Conservation (phyloP, 2,888 invertebrate genomes). For the Acanthosepion pharaonis region DNA sequence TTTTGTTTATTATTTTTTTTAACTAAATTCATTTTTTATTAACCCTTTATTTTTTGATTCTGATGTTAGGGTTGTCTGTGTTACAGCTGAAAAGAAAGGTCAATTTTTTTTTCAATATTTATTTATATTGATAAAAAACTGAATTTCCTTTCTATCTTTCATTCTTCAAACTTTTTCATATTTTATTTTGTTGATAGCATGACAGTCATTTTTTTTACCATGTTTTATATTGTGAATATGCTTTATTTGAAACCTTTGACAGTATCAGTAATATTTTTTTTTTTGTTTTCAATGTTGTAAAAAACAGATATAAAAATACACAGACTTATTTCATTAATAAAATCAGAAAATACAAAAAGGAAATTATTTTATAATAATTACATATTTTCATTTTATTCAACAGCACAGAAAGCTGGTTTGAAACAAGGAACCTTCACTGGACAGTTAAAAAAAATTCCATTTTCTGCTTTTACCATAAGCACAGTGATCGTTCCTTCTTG, state of each 20-base stretch:
- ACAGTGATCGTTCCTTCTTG: not conserved
- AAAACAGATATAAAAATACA: not conserved
- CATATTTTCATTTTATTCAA: too few species aligned
- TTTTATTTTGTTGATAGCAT: not conserved
- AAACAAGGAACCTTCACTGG: not conserved
- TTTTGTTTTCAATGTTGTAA: slow-evolving; percentile 18
- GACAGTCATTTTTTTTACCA: not conserved
- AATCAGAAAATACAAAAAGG: not conserved
- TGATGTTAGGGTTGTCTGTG: not conserved
- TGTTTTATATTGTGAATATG: not conserved
- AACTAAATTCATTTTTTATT: not conserved
- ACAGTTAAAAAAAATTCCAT: not conserved
- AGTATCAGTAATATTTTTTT: not conserved
- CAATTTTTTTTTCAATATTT: not conserved
- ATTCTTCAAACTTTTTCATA: not conserved
- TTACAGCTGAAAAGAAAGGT: not conserved
- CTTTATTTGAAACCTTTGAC: slow-evolving; percentile 17
- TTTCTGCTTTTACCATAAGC: not conserved
- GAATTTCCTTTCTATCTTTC: not conserved
- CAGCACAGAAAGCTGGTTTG: too few species aligned
- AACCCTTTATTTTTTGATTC: not conserved
- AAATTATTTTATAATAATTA: too few species aligned
- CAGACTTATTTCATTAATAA: not conserved
- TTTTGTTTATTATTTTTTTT: not conserved
- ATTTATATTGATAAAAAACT: too few species aligned